Percentiles rank a stretch among this genome's conserved stretches.
Evolutionary conservation across 1,140 invertebrate genomes (phyloP).

Genomic region (Plodia interpunctella): DNA sequence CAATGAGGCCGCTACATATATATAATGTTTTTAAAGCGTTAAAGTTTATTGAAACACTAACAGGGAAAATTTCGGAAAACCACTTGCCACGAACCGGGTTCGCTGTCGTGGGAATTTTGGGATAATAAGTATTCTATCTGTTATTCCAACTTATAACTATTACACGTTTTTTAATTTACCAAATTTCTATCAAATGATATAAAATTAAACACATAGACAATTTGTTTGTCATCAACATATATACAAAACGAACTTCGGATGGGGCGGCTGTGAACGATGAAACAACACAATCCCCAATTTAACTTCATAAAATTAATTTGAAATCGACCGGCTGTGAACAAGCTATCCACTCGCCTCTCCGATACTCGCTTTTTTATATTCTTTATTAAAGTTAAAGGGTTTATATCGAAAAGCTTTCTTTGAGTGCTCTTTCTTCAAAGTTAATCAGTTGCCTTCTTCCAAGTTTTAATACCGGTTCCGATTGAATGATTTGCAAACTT

Average conservation of each 20-base stretch:
- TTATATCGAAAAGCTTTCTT: constrained; percentile 43
- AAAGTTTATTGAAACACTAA: no score
- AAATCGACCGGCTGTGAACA: constrained; percentile 32
- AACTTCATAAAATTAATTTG: constrained; percentile 72
- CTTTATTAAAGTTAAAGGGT: constrained; percentile 50
- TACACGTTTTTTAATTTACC: no score
- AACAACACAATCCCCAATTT: constrained; percentile 66
- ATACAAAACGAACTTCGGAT: not conserved
- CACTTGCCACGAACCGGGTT: no score
- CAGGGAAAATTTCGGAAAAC: no score
- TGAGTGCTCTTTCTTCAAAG: constrained; percentile 28
- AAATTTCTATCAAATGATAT: no score
- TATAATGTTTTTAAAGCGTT: no score
- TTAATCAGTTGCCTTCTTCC: constrained; percentile 42
- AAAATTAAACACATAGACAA: no score
- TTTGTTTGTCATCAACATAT: not conserved
- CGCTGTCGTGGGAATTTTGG: no score
- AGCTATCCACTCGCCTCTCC: constrained; percentile 38
- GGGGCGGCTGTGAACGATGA: not conserved
- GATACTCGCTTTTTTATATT: constrained; percentile 48
- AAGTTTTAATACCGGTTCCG: not conserved
- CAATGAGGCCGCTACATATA: no score
- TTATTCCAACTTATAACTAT: no score
- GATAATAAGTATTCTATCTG: no score
- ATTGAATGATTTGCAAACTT: not conserved